Conservation (phyloP, 2,113 vertebrate species). For the Clarias gariepinus region DNA sequence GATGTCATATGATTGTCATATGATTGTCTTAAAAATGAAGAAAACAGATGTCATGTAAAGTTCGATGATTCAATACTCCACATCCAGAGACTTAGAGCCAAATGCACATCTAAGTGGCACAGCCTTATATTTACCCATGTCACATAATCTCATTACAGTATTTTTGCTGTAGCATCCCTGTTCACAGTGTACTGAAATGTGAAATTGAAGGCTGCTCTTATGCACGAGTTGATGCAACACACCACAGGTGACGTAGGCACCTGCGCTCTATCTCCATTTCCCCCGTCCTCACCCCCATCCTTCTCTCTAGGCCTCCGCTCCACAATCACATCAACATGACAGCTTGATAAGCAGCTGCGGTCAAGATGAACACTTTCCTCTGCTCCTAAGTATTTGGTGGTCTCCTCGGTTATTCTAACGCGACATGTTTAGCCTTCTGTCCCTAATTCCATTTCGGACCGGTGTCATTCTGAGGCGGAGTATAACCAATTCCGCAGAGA, state of each 20-base stretch:
- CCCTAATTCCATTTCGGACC: slow-evolving; percentile 58
- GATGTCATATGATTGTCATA: no score
- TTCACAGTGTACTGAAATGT: slow-evolving; percentile 12
- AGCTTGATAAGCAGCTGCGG: slow-evolving; percentile 42
- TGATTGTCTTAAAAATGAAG: no score
- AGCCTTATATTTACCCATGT: slow-evolving; percentile 6
- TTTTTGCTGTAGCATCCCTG: not conserved
- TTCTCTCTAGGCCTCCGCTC: not conserved
- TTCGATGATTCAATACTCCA: not conserved
- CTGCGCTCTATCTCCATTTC: slow-evolving; percentile 6
- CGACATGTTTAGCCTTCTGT: slow-evolving; percentile 54
- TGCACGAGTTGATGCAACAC: not conserved
- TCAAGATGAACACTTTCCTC: slow-evolving; percentile 19
- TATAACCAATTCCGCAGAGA: slow-evolving; percentile 64
- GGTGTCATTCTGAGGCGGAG: slow-evolving; percentile 60
- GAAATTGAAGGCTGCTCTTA: slow-evolving; percentile 12
- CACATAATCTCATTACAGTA: not conserved
- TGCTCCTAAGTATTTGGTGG: not conserved
- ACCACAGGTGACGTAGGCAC: slow-evolving; percentile 1
- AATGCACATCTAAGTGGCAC: not conserved
- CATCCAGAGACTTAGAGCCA: not conserved
- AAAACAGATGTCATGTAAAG: no score
- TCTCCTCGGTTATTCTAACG: slow-evolving; percentile 48
- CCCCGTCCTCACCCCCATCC: slow-evolving; percentile 8
- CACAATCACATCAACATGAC: slow-evolving; percentile 47